These are phyloP conservation scores for Pseudomyrmex concolor DNA, from an alignment of 1,140 invertebrate species.

Conservation along the genomic window DNA sequence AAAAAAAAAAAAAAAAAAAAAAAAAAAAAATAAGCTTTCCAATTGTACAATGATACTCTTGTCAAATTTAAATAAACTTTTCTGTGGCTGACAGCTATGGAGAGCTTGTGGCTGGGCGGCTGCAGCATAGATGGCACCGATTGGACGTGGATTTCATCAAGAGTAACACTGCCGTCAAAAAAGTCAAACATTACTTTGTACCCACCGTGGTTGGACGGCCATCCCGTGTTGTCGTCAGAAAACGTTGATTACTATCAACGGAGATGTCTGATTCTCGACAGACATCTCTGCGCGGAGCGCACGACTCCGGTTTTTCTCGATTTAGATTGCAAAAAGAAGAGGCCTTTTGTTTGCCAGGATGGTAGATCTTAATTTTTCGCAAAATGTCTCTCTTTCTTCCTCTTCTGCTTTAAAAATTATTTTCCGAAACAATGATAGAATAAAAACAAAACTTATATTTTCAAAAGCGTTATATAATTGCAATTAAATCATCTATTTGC, in stretches of 20 bases:
- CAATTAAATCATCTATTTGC: neutral
- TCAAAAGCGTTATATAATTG: too few relatives aligned
- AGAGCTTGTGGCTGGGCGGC: constrained; percentile 64
- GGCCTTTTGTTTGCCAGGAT: constrained; percentile 69
- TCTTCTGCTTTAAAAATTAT: neutral
- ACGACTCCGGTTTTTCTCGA: constrained; percentile 64
- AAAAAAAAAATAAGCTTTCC: too few relatives aligned
- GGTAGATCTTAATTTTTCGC: constrained; percentile 19
- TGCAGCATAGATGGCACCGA: constrained; percentile 59
- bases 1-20: too few relatives aligned
- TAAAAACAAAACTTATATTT: too few relatives aligned
- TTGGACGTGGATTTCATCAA: constrained; percentile 64
- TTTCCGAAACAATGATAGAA: too few relatives aligned
- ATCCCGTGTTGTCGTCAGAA: constrained; percentile 1
- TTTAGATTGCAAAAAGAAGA: constrained; percentile 61
- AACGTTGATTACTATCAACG: constrained; percentile 23
- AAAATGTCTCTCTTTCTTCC: neutral
- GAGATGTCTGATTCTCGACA: constrained; percentile 66
- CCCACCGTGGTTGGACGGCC: constrained; percentile 62
- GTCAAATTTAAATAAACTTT: neutral
- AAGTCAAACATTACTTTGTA: constrained; percentile 47
- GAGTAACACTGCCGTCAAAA: constrained; percentile 35
- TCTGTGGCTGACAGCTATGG: constrained; percentile 48
- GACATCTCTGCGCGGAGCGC: constrained; percentile 61
- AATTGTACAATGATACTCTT: neutral